A percentile compares a stretch with the other conserved stretches of the same genome.
Evolutionary conservation across 2,113 vertebrate species (phyloP).

Genomic region (Turdus rufiventris): DNA sequence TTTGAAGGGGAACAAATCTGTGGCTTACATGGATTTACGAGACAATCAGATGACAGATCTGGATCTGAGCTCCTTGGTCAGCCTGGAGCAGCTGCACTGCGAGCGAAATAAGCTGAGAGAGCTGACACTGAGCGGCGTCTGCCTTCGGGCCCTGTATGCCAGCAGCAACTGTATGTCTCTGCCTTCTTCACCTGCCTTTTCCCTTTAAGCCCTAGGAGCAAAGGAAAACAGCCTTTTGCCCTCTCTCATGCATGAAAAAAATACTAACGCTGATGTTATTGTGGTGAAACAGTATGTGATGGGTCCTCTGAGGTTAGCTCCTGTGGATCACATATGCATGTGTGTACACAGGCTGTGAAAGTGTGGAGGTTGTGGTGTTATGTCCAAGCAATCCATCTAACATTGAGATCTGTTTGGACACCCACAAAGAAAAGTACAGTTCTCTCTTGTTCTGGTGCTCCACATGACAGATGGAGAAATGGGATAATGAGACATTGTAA

Average conservation of each 20-base stretch:
- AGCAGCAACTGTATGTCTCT: constrained; percentile 84
- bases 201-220: neutral
- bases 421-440: neutral
- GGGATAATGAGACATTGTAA: neutral
- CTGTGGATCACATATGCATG: rapidly evolving
- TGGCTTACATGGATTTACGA: constrained; percentile 87
- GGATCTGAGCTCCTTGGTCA: constrained; percentile 84
- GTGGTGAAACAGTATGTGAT: neutral
- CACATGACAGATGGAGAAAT: neutral
- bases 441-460: neutral
- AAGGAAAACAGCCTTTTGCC: neutral
- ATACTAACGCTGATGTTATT: neutral
- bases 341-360: neutral
- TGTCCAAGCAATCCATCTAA: neutral
- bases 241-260: neutral
- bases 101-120: constrained; percentile 87
- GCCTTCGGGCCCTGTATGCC: constrained; percentile 83
- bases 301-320: neutral
- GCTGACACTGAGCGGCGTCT: constrained; percentile 86
- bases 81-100: constrained; percentile 89
- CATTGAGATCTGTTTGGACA: neutral
- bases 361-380: neutral
- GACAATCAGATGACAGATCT: constrained; percentile 85
- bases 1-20: constrained; percentile 80
- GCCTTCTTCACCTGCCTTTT: neutral